Base-by-base conservation (phyloP, 2,797 vertebrate species). In the Petrocephalus sullivani region DNA sequence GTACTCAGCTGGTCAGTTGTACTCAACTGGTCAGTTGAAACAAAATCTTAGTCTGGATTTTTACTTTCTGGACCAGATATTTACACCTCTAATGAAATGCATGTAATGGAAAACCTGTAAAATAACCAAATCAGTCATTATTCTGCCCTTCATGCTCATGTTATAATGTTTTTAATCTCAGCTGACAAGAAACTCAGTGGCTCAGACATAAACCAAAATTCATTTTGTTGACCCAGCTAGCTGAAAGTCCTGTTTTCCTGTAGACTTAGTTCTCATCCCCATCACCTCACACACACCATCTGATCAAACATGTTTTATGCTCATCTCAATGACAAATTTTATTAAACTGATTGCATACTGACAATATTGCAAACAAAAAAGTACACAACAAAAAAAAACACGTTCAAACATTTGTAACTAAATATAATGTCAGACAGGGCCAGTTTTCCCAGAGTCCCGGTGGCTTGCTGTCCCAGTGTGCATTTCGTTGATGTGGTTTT, bases 351-450 rank as follows among this genome's bases (percentile, higher is more conserved):
- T 91, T 90, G 92, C 89, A 94, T 95, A 41, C 85, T 58, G 88
- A 81, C 93, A 91, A 91, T 93, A 92, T 92, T 92, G 93, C 89
- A 93, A 95, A 96, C 94, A 94, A 94, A 96, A 85, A 85, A 94
- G 92, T 92, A 93, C 92, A 94, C 91, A 90, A 86, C 90, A 89
- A 92, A 93, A 94, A 91, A 94, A 94, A 93, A 91, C 2, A 41
- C 37, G 94, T 92, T 92, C 89, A 94, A 94, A 92, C 94, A 89
- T 93, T 94, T 94, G 93, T 19, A 94, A 92, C 92, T 92, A 91
- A 92, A 92, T 56, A 54, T 28, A 89, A 75, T 10, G 54, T 64
- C 93, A 94, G 90, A 91, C 90, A 89, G 16, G 91, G 91, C 90
- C 87, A 89, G 90, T 91, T 90, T 92, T 71, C 12, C 91, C 89